Evolutionary conservation across 2,888 invertebrate species (phyloP).

Genomic region (Phalera bucephala): DNA sequence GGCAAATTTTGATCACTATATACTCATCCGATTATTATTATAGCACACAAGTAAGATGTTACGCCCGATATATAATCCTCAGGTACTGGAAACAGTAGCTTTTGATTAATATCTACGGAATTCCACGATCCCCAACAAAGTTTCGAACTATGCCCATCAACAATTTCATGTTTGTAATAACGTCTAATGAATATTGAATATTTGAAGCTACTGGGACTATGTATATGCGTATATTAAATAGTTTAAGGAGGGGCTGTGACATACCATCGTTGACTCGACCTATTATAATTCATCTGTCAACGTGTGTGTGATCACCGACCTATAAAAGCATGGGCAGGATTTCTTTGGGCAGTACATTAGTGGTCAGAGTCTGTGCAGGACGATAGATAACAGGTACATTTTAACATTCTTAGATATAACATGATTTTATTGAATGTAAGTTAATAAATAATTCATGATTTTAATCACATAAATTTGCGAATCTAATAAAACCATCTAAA

Average conservation of each 20-base stretch:
- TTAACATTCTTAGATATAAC: not conserved
- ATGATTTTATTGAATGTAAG: not conserved
- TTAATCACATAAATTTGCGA: not conserved
- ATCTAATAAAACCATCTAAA: too few species aligned
- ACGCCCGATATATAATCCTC: conserved; percentile 3
- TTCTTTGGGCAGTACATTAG: conserved; percentile 52
- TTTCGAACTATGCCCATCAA: conserved; percentile 49
- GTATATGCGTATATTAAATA: not conserved
- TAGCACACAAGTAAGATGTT: not conserved
- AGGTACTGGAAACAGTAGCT: conserved; percentile 10
- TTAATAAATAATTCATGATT: not conserved
- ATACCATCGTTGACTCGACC: conserved; percentile 27
- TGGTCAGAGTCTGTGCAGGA: conserved; percentile 57
- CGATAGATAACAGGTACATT: conserved; percentile 55
- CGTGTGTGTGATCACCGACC: conserved; percentile 53
- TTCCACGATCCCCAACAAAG: conserved; percentile 32
- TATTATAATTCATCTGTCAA: conserved; percentile 20
- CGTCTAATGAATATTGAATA: conserved; percentile 59
- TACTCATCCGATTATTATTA: not conserved
- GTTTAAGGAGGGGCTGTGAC: conserved; percentile 47
- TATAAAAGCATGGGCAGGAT: conserved; percentile 71
- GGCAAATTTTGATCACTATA: not conserved
- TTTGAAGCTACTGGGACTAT: conserved; percentile 41
- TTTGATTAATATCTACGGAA: conserved; percentile 34
- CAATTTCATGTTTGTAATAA: conserved; percentile 51